Base-by-base conservation (phyloP, 2,113 vertebrate species). In the Dasyornis broadbenti region DNA sequence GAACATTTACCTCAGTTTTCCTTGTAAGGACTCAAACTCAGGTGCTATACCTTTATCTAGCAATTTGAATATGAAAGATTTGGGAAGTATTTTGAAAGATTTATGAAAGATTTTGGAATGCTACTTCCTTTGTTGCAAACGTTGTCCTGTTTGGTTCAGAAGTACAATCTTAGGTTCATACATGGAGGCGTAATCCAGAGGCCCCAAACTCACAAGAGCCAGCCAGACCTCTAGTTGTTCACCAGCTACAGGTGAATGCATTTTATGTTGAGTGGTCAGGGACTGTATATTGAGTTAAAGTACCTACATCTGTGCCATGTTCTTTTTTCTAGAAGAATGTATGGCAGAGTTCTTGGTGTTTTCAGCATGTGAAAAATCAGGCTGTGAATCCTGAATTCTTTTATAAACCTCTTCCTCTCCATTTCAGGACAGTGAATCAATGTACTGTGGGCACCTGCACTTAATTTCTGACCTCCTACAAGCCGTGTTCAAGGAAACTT, bases 381-480 rank as follows among this genome's bases (percentile, higher is more conserved):
- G 7, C 61, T 84, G 49, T 70, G 63, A 66, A 53, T 90, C 35
- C 39, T 75, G 30, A 69, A 11, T 8, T 76, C 18, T 20, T 42
- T 72, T 27, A 63, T 5, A 73, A 83, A 40, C 6, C 24, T 63
- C 7, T 13, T 87, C 16, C 49, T 76, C 27, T 35, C 11, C 0
- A 0, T 92, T 95, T 92, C 92, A 99, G 99, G 98, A 99, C 31
- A 99, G 99, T 90, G 99, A 99, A 69, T 97, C 98, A 20, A 54
- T 99, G 37, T 99, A 99, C 92, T 98, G 97, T 95, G 98, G 98
- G 28, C 98, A 97, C 35, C 97, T 99, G 75, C 98, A 99, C n/a
- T 93, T 99, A 40, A 98, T 99, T 75, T 98, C 98, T 44, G 99
- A 99, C 93, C 98, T 99, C 81, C 98, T 99, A 2, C 99, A 99